Evolutionary conservation across 2,888 invertebrate genomes (phyloP), one percentile per base, ranked within the genome.

Genomic region (Amblyteles armatorius): DNA sequence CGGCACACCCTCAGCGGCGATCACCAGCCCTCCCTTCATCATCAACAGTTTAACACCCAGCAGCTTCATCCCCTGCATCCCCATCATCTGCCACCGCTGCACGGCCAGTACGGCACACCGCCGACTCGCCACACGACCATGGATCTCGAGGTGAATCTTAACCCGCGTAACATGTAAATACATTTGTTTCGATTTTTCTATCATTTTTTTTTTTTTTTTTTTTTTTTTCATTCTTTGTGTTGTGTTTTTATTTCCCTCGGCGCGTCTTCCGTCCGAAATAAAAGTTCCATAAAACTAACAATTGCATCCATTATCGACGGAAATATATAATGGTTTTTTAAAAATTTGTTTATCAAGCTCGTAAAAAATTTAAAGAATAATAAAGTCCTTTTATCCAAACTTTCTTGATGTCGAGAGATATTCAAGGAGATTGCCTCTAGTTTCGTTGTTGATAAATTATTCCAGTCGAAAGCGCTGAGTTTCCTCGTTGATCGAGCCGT

Each of bases 1-100:
- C 95, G 98, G 22, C 98, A 98, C 93, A 98, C 98, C 6, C 95
- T 98, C 84, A 96, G 97, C 36, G 97, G 72, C 83, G 95, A 94
- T 90, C 97, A 97, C 91, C 97, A 97, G 91, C 95, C 97, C 22
- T 96, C 96, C 89, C 94, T 93, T 85, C 93, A 95, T 91, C 95
- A 95, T 91, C 93, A 96, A 89, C 95, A 92, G 88, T 93, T 93
- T 88, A 92, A 91, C 89, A 86, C 92, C 57, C 92, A 92, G 84
- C 90, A 92, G 81, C 89, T 93, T 82, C 93, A 93, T 86, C 91
- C 93, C 86, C 90, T 93, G 77, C 93, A 96, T 90, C 94, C 93
- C 87, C 93, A 95, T 91, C 95, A 95, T 91, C 91, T 96, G 89
- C 95, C 95, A 93, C 91, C 95, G 93, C 90, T 93, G 57, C 94